Percentiles rank a stretch among this genome's conserved stretches.
These are phyloP conservation scores for Polypterus senegalus DNA, from an alignment of 2,113 vertebrate species.

Conservation along the genomic window DNA sequence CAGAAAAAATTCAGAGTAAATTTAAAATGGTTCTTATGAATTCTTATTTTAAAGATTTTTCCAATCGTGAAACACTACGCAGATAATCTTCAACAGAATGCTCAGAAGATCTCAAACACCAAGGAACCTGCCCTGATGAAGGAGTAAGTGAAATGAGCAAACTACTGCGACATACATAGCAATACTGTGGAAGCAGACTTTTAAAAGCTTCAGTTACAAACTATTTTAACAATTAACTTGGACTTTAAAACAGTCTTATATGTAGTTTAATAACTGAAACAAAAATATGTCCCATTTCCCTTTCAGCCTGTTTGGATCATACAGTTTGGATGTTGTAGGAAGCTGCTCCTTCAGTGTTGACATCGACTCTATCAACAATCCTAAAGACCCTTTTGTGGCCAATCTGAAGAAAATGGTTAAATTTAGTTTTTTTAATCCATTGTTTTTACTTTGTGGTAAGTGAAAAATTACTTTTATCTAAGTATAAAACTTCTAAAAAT, in stretches of 20 bases:
- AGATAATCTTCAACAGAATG: constrained; percentile 41
- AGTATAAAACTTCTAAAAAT: too few relatives aligned
- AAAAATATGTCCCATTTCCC: background rate
- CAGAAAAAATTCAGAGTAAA: too few relatives aligned
- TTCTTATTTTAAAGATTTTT: constrained; percentile 51
- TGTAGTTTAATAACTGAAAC: background rate
- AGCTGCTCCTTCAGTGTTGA: constrained; percentile 60
- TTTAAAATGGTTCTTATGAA: background rate
- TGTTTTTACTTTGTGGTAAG: constrained; percentile 42
- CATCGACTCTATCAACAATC: constrained; percentile 54
- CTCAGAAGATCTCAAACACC: constrained; percentile 43
- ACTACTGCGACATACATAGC: too few relatives aligned
- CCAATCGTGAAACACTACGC: constrained; percentile 47
- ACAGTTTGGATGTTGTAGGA: constrained; percentile 56
- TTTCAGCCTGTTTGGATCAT: constrained; percentile 37
- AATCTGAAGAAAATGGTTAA: constrained; percentile 56
- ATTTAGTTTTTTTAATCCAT: constrained; percentile 36
- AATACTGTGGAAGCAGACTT: too few relatives aligned
- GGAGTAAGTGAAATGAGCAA: constrained; percentile 36
- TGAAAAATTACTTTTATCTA: too few relatives aligned
- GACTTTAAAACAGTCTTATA: background rate
- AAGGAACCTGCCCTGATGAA: constrained; percentile 25
- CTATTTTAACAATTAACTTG: background rate
- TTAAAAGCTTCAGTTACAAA: background rate
- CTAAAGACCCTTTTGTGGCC: constrained; percentile 47